phyloP scores from a whole-genome alignment of 2,797 vertebrate species.

The Sardinella longiceps region DNA sequence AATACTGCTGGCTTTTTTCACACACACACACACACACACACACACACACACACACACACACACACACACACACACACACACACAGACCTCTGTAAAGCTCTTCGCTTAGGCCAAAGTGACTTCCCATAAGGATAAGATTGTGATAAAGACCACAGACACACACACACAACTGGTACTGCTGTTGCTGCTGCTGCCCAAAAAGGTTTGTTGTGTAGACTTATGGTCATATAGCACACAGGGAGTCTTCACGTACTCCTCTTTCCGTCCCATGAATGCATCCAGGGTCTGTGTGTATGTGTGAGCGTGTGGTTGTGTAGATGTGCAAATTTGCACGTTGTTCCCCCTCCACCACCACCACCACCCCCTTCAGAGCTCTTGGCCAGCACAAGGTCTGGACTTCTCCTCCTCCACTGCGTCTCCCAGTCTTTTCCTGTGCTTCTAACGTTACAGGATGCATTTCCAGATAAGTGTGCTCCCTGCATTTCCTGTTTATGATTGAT shows the following conservation, averaged over 20 bases:
- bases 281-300: neutral
- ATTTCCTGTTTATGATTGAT: constrained; percentile 62
- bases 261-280: neutral
- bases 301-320: neutral
- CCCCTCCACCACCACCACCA: neutral
- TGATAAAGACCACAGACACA: neutral
- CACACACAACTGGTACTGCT: neutral
- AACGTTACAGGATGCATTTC: constrained; percentile 57
- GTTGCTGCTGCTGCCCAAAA: neutral
- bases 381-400: neutral
- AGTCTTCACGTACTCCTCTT: neutral
- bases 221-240: neutral
- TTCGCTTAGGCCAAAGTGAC: neutral
- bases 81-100: too few relatives aligned
- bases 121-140: neutral
- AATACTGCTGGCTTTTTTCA: neutral
- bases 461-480: constrained; percentile 51
- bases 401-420: constrained; percentile 6
- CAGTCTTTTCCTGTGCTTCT: constrained; percentile 50
- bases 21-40: too few relatives aligned
- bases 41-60: neutral
- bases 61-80: too few relatives aligned
- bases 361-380: neutral
- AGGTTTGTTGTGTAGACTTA: neutral
- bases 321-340: neutral